Evolutionary conservation across 1,140 invertebrate genomes (phyloP), one percentile per base, ranked within the genome.

Genomic region (Drosophila littoralis): DNA sequence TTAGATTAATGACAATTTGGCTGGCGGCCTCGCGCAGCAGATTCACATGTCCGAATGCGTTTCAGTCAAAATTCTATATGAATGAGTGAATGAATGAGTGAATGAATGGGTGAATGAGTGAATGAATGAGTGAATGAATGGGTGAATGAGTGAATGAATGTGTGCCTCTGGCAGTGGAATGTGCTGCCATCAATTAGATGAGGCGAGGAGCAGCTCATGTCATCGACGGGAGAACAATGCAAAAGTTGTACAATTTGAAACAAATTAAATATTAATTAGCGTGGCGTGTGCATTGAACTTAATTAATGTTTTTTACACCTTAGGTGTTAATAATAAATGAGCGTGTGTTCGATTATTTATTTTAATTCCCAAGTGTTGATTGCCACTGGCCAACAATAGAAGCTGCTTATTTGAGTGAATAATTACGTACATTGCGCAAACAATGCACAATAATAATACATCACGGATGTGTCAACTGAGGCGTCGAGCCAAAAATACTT

Each of bases 241-340:
- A 70, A 54, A 80, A 69, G 58, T 55, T 60, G 46, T 52, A 74
- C 61, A 74, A 69, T 80, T 80, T 80, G 46, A 80, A 70, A 70
- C 63, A 71, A 70, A 89, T 89, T 84, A 84, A 84, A 78, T 73
- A 77, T 80, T 89, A 88, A 88, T 88, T 89, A 83, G 66, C 65
- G 43, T 78, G 73, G 79, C 74, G 70, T 88, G 83, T 88, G 67
- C 68, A 89, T 84, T 66, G 65, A 63, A 72, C 51, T 78, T 83
- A 89, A 88, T 88, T 89, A 83, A 72, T 74, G 77, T 69, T 82
- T 74, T 88, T 89, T 72, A 72, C 84, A 84, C 84, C 80, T 64
- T 77, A 69, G 83, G 83, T 83, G 83, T 75, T 80, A 88, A 88
- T 88, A 74, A 77, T 82, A 71, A 74, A 79, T 77, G 69, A 74